Evolutionary conservation across 2,113 vertebrate genomes (phyloP).

Genomic region (Oenanthe oenanthe): DNA sequence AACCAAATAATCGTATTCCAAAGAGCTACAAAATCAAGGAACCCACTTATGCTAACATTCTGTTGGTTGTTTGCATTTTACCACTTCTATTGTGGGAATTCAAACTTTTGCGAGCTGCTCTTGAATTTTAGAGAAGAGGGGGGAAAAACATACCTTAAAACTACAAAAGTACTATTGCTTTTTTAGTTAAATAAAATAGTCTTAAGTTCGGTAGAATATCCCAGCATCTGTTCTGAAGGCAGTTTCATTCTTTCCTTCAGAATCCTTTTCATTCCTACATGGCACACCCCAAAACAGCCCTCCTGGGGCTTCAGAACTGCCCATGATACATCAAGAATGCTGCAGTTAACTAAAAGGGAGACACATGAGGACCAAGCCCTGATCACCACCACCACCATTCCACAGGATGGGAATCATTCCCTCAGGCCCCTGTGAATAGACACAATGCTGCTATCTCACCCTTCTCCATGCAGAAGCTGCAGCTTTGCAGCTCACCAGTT

Average conservation of each 20-base stretch:
- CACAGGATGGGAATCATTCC: neutral
- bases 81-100: neutral
- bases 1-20: neutral
- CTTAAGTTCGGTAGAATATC: neutral
- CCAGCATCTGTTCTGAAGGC: neutral
- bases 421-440: accelerated
- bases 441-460: neutral
- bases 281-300: neutral
- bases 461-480: neutral
- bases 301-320: neutral
- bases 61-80: neutral
- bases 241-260: neutral
- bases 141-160: neutral
- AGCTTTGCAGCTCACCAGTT: neutral
- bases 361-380: accelerated
- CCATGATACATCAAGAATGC: neutral
- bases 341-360: neutral
- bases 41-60: neutral
- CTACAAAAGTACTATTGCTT: neutral
- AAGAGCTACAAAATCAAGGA: neutral
- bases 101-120: neutral
- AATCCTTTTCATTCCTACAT: neutral
- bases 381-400: neutral
- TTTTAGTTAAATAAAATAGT: neutral
- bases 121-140: neutral